Base-by-base conservation (phyloP, 2,888 invertebrate species). In the Helleia helle region DNA sequence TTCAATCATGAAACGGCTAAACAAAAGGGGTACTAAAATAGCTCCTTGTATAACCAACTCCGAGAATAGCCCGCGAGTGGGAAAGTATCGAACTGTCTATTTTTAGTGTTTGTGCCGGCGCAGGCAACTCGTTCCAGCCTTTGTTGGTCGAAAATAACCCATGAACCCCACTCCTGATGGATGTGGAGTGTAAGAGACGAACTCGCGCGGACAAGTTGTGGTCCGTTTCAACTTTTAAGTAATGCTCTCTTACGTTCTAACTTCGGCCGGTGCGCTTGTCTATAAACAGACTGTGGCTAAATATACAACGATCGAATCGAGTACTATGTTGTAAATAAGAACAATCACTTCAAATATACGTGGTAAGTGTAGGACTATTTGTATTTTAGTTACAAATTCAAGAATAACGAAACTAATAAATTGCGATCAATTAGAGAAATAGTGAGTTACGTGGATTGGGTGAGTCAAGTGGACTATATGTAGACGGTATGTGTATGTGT, bases 51-150 rank as follows among this genome's bases (percentile, higher is more conserved):
- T 59, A 69, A 64, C 60, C 59, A 62, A 57, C 59, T 60, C 67
- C 65, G 57, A 65, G 66, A 75, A 73, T 73, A 71, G 59, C 59
- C 47, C 49, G 56, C 52, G 51, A 62, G 60, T 69, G 65, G 59
- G 66, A 71, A 75, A 72, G 69, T 71, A 72, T 71, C 64, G 65
- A 65, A 49, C 62, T 47, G 43, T 58, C 59, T 79, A 79, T 74
- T 66, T 58, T 62, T 71, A 72, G 71, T 50, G 38, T 39, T 49
- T 52, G 50, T 54, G 54, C 49, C 46, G 44, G 43, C 47, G 39
- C 44, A 44, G 48, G 53, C 60, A 65, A 69, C 67, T 72, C 64
- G 68, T 52, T 67, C 63, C 59, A 63, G 65, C 70, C 76, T 74
- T 72, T 72, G 73, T 74, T 65, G 58, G 52, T 58, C 55, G 52